A percentile compares a stretch with the other conserved stretches of the same genome.
These are phyloP conservation scores for Mythimna pallens DNA, from an alignment of 2,888 invertebrate species.

Conservation along the genomic window DNA sequence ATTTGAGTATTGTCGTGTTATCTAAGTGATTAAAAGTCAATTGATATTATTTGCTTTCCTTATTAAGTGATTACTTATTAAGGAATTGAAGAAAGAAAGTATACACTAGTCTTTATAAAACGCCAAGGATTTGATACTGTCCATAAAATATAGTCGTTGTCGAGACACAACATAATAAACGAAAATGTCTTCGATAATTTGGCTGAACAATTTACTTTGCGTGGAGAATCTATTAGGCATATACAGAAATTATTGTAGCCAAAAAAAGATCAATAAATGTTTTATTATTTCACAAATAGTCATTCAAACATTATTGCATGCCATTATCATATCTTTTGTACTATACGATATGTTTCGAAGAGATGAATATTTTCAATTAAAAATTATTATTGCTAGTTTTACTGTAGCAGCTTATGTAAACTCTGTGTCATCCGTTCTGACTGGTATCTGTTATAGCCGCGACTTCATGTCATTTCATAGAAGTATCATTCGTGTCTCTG, in stretches of 20 bases:
- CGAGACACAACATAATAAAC: neutral
- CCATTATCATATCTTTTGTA: neutral
- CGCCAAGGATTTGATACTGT: neutral
- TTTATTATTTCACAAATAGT: neutral
- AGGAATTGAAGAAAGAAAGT: neutral
- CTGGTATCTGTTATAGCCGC: neutral
- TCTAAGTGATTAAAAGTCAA: conserved; percentile 2
- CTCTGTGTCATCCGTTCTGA: neutral
- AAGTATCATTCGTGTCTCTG: neutral
- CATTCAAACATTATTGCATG: neutral
- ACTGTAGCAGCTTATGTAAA: neutral
- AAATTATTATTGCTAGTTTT: neutral
- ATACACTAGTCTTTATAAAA: neutral
- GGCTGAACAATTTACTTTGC: neutral
- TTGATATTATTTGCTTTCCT: neutral
- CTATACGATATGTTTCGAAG: neutral
- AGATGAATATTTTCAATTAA: neutral
- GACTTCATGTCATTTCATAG: neutral
- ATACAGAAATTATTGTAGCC: neutral
- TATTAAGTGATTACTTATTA: neutral
- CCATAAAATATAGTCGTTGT: neutral
- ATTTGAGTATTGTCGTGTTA: neutral
- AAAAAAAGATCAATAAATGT: neutral
- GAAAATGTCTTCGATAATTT: neutral
- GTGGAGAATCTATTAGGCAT: neutral